Evolutionary conservation across 2,888 invertebrate genomes (phyloP).

Genomic region (Druceiella hillmani): DNA sequence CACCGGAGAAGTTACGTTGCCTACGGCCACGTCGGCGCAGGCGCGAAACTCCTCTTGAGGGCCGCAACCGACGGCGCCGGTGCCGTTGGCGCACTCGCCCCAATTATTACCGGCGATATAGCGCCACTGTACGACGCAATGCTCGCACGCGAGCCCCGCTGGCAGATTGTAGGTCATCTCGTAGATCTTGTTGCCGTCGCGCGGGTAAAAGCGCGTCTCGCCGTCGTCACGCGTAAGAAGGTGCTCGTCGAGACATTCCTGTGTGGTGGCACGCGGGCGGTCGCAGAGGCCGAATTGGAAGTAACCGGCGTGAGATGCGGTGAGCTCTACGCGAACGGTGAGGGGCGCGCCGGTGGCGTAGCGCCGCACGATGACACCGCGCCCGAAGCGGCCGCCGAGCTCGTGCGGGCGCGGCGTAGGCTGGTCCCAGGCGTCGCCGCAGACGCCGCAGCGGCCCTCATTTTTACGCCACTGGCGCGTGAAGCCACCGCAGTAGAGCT

Average conservation of each 20-base stretch:
- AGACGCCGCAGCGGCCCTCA: conserved; percentile 79
- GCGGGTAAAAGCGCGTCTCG: conserved; percentile 63
- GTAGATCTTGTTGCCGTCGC: conserved; percentile 73
- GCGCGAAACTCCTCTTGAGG: conserved; percentile 85
- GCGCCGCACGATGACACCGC: conserved; percentile 74
- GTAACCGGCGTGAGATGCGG: conserved; percentile 81
- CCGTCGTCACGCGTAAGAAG: conserved; percentile 52
- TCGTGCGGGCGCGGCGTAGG: conserved; percentile 71
- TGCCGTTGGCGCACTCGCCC: conserved; percentile 69
- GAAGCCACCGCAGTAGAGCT: conserved; percentile 83
- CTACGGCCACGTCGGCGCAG: conserved; percentile 75
- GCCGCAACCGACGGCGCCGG: conserved; percentile 79
- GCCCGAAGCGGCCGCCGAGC: conserved; percentile 76
- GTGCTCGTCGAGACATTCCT: conserved; percentile 73
- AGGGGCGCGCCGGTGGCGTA: conserved; percentile 65
- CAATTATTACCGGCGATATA: conserved; percentile 85
- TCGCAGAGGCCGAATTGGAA: conserved; percentile 83
- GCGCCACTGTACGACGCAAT: conserved; percentile 85
- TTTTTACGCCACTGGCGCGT: conserved; percentile 78
- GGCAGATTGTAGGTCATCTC: conserved; percentile 65
- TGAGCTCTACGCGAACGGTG: conserved; percentile 74
- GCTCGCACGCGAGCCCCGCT: conserved; percentile 63
- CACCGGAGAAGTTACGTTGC: conserved; percentile 46
- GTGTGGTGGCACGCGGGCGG: conserved; percentile 61
- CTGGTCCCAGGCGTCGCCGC: conserved; percentile 80